Base-by-base conservation (phyloP, 2,113 vertebrate species). In the Cyrtonyx montezumae region DNA sequence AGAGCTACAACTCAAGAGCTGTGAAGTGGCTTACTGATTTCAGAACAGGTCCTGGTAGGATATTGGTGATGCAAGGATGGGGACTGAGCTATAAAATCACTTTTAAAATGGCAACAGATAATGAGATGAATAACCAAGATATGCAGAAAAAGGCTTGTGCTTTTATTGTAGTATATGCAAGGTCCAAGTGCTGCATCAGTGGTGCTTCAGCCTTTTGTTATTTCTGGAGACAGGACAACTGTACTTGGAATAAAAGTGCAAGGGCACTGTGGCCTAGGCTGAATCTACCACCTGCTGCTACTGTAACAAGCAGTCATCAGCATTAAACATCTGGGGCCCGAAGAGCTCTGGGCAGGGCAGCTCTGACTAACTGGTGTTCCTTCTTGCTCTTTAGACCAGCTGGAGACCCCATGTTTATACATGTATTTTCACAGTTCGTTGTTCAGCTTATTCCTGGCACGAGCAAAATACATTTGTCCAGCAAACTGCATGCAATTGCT, bases 401-500 rank as follows among this genome's bases (percentile, higher is more conserved):
- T 14, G 3, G 32, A 88, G 49, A 49, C 51, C 42, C 36, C 37
- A 10, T 45, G 42, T 73, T 90, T 92, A 78, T 70, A 58, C n/a
- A 40, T 53, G 37, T 79, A 8, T 58, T 88, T 80, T 90, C 76
- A 67, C 74, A 87, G 88, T 88, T 93, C 28, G 20, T 93, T 94
- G 77, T 87, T 93, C 76, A 75, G 74, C 65, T 73, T 84, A 91
- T 69, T 13, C 23, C 78, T 51, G n/a, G 68, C 59, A 80, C 36
- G 76, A 75, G 48, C 30, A 86, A 88, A 96, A 84, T 53, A 30
- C 37, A 56, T 90, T 93, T 96, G 86, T 89, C 81, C 90, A 88
- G 83, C 70, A 96, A 92, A 91, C 42, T 80, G 28, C 67, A 56
- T 89, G 90, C 55, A 94, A 69, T 93, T 4, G 0, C 75, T 93